Evolutionary conservation across 2,113 vertebrate species (phyloP).

Genomic region (Helogale parvula): DNA sequence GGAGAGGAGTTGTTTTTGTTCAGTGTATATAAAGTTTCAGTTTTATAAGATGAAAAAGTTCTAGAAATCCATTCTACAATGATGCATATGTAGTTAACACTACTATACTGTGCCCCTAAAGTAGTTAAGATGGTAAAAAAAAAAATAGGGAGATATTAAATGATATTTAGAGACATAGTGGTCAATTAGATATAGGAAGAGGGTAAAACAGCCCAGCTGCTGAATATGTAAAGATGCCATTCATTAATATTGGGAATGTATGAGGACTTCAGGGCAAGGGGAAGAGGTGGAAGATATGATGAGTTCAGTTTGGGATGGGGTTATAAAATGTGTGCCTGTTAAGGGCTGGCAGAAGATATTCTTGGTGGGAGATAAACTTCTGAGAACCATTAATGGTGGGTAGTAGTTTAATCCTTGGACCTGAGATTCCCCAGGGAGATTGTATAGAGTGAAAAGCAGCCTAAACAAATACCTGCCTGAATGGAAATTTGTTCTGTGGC

Average conservation of each 20-base stretch:
- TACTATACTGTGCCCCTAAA: not conserved
- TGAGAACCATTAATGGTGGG: not conserved
- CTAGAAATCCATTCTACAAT: not conserved
- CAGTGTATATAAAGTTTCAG: not conserved
- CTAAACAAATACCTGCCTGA: not conserved
- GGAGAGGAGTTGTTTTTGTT: not conserved
- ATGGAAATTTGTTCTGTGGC: not conserved
- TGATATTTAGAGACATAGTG: not conserved
- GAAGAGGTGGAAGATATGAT: not conserved
- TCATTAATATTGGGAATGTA: not conserved
- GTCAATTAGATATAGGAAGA: not conserved
- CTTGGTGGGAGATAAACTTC: not conserved
- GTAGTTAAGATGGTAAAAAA: not conserved
- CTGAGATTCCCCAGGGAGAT: not conserved
- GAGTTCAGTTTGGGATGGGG: not conserved
- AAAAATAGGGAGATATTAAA: not conserved
- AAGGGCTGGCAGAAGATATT: not conserved
- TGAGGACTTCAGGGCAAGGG: too few species aligned
- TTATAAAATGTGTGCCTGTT: not conserved
- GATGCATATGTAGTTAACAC: not conserved
- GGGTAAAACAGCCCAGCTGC: not conserved
- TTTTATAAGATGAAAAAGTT: not conserved
- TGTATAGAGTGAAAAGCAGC: not conserved
- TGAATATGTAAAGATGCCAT: not conserved
- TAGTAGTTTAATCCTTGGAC: not conserved